Evolutionary conservation across 2,797 vertebrate genomes (phyloP).

Genomic region (Lithobates pipiens): DNA sequence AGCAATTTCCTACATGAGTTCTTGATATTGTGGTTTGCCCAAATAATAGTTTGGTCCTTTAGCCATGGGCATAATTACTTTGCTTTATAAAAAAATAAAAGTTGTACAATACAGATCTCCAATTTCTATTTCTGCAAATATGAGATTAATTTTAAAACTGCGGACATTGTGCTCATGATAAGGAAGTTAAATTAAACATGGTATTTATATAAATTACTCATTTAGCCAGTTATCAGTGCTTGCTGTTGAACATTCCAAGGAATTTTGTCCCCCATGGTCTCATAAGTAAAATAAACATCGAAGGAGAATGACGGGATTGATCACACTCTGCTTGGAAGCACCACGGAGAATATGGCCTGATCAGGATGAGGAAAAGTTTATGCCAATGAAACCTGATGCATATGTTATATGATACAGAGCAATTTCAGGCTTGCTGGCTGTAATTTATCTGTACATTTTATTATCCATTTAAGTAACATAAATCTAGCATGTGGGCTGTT

Average conservation of each 20-base stretch:
- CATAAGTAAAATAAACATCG: conserved; percentile 27
- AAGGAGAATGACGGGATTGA: conserved; percentile 8
- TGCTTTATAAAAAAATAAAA: background rate
- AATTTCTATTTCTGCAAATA: background rate
- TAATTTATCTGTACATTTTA: conserved; percentile 5
- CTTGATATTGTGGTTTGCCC: background rate
- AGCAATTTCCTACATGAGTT: background rate
- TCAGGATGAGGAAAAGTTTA: conserved; percentile 8
- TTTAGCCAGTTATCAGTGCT: background rate
- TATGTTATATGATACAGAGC: conserved; percentile 14
- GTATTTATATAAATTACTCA: background rate
- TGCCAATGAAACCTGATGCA: conserved; percentile 13
- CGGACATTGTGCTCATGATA: background rate
- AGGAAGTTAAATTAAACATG: background rate
- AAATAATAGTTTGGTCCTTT: background rate
- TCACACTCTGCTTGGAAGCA: background rate
- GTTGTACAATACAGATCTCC: background rate
- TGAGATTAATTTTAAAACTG: background rate
- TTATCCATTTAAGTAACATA: conserved; percentile 12
- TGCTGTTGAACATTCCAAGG: conserved; percentile 9
- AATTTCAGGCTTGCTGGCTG: conserved; percentile 5
- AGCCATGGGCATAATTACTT: background rate
- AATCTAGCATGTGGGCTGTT: background rate
- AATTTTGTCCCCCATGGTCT: background rate
- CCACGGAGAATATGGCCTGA: background rate